A percentile compares a stretch with the other conserved stretches of the same genome.
These are phyloP conservation scores for Grallaria varia DNA, from an alignment of 2,113 vertebrate genomes.

Conservation along the genomic window DNA sequence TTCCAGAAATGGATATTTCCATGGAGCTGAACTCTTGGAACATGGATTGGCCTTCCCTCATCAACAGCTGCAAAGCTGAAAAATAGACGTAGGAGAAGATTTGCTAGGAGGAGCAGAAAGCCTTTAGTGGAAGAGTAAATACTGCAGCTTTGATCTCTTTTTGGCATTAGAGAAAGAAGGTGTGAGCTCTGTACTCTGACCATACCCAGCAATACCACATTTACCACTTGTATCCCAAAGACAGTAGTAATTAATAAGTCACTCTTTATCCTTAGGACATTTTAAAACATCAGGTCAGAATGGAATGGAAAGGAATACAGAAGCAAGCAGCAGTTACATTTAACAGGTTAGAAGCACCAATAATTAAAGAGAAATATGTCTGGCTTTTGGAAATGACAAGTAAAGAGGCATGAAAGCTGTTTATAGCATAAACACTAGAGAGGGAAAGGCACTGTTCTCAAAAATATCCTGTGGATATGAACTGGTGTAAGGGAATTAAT, in stretches of 20 bases:
- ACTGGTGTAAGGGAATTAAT: conserved; percentile 2
- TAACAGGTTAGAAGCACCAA: neutral
- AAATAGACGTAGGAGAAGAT: neutral
- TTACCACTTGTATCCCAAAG: neutral
- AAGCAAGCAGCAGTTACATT: neutral
- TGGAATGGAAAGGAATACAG: neutral
- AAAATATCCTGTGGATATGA: neutral
- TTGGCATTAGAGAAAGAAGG: neutral
- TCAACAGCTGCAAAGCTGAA: conserved; percentile 75
- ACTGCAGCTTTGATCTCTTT: neutral
- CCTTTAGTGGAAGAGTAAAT: neutral
- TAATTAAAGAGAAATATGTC: neutral
- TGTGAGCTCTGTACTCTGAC: neutral
- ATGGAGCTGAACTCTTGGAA: conserved; percentile 74
- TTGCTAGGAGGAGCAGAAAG: conserved; percentile 3
- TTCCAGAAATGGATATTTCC: conserved; percentile 80
- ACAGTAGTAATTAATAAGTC: neutral
- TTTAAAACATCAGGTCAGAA: neutral
- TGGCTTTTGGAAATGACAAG: neutral
- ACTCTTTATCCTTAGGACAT: neutral
- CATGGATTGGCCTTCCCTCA: conserved; percentile 71
- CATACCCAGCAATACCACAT: neutral
- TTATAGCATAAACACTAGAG: neutral
- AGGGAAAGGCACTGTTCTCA: conserved; percentile 6
- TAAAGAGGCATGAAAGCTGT: conserved; percentile 13